A percentile compares a stretch with the other conserved stretches of the same genome.
Evolutionary conservation across 2,113 vertebrate species (phyloP).

Genomic region (Felis catus): DNA sequence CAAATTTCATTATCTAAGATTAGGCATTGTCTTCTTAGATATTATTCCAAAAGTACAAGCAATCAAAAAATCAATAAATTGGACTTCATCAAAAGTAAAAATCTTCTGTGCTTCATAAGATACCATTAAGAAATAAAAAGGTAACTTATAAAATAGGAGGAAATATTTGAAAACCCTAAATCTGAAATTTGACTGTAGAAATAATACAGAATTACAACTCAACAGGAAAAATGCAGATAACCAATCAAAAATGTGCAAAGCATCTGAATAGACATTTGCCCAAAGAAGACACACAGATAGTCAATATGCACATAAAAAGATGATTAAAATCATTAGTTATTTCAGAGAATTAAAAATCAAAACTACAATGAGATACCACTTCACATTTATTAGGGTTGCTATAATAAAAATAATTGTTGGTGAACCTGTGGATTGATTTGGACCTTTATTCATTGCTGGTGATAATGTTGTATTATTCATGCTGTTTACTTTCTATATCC

Average conservation of each 20-base stretch:
- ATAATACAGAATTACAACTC: not conserved
- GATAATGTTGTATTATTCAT: not conserved
- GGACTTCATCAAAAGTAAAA: not conserved
- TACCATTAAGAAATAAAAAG: not conserved
- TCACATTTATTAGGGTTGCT: not conserved
- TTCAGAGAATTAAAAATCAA: not conserved
- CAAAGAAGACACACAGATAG: not conserved
- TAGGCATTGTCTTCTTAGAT: not conserved
- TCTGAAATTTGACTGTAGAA: not conserved
- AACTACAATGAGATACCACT: not conserved
- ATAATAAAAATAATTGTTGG: not conserved
- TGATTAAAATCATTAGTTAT: not conserved
- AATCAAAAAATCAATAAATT: not conserved
- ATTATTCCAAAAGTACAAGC: not conserved
- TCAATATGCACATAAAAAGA: not conserved
- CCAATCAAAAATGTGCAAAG: not conserved
- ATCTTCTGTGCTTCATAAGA: not conserved
- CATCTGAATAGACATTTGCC: not conserved
- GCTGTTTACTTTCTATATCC: not conserved
- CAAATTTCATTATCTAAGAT: not conserved
- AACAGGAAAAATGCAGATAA: not conserved
- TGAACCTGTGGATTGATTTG: not conserved
- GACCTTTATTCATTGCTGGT: not conserved
- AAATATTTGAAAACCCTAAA: not conserved
- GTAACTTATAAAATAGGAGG: not conserved